These are phyloP conservation scores for Hesperophylax magnus DNA, from an alignment of 1,140 invertebrate genomes.

Conservation along the genomic window DNA sequence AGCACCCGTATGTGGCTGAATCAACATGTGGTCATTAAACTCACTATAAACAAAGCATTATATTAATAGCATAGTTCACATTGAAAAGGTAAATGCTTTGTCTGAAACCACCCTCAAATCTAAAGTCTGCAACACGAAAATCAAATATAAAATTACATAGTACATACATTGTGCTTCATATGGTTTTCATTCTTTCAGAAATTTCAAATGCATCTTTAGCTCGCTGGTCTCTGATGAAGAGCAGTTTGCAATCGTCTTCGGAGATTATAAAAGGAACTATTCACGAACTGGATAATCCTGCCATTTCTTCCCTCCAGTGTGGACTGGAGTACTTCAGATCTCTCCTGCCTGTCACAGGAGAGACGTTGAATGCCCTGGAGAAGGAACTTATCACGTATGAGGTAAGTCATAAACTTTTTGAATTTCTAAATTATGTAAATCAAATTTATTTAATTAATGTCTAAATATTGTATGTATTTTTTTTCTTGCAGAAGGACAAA, in stretches of 20 bases:
- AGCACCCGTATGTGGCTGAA: too few species aligned
- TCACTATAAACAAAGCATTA: too few species aligned
- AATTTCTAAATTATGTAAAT: background rate
- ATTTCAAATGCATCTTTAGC: constrained; percentile 43
- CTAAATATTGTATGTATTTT: background rate
- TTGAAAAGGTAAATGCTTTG: too few species aligned
- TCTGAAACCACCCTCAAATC: too few species aligned
- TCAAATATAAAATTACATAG: too few species aligned
- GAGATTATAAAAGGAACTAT: constrained; percentile 75
- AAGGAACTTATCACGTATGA: constrained; percentile 43
- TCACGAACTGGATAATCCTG: constrained; percentile 79
- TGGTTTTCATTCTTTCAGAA: constrained; percentile 33
- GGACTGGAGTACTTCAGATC: constrained; percentile 77
- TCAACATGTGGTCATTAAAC: too few species aligned
- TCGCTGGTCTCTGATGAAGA: constrained; percentile 58
- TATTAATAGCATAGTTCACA: too few species aligned
- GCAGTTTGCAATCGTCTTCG: constrained; percentile 72
- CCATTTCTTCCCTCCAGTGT: constrained; percentile 78
- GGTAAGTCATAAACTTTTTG: constrained; percentile 1
- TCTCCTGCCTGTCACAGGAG: constrained; percentile 60
- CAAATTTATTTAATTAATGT: constrained; percentile 5
- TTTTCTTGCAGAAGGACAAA: constrained; percentile 47
- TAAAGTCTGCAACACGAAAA: too few species aligned
- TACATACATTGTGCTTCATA: too few species aligned
- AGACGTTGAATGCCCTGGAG: constrained; percentile 40